phyloP scores from a whole-genome alignment of 2,113 vertebrate genomes.

The Pristiophorus japonicus region DNA sequence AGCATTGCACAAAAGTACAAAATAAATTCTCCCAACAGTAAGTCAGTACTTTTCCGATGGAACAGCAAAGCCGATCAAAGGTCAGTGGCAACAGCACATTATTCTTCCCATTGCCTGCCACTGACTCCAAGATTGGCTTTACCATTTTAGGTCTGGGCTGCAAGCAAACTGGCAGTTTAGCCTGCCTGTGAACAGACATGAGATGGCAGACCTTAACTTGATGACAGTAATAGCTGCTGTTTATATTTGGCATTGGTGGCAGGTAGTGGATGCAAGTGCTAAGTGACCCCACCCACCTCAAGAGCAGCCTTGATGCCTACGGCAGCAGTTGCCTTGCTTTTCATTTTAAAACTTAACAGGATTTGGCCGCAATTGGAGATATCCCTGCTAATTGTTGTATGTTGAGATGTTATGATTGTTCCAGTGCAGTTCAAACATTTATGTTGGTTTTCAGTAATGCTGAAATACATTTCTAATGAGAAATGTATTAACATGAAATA shows the following conservation, averaged over 20 bases:
- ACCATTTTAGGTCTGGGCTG: background rate
- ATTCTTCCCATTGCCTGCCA: background rate
- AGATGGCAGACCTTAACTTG: background rate
- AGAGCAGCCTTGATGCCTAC: background rate
- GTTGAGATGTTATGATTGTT: background rate
- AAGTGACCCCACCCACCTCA: background rate
- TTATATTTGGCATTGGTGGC: background rate
- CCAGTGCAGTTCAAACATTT: background rate
- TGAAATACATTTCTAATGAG: conserved; percentile 21
- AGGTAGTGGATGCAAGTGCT: background rate
- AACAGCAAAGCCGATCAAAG: background rate
- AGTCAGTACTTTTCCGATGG: background rate
- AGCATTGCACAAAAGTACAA: background rate
- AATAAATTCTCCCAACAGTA: background rate
- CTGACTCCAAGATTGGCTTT: background rate
- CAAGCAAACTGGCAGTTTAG: background rate
- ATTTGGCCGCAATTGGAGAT: background rate
- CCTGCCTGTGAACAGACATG: background rate
- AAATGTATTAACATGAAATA: background rate
- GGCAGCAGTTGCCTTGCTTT: background rate
- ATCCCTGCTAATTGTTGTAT: background rate
- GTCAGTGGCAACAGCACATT: background rate
- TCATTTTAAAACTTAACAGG: background rate
- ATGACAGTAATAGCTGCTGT: background rate
- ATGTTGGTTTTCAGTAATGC: background rate